These are phyloP conservation scores for Caenorhabditis sulstoni DNA, from an alignment of 2,888 invertebrate species.

Conservation along the genomic window DNA sequence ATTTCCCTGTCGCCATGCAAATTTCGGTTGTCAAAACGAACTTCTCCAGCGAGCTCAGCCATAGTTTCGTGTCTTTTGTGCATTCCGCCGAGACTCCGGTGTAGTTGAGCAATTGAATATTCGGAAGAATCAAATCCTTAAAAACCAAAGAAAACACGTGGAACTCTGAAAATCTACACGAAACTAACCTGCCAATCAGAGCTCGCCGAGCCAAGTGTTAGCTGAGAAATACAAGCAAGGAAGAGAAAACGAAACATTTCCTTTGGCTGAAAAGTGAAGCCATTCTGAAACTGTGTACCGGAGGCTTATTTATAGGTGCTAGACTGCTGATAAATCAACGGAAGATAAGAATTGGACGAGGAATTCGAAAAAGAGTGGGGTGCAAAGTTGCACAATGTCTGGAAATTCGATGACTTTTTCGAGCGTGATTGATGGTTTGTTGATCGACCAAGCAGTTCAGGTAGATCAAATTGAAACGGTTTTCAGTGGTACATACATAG, in stretches of 20 bases:
- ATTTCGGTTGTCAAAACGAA: not conserved
- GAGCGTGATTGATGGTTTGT: no score
- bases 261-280: not conserved
- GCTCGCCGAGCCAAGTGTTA: not conserved
- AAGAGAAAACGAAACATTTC: not conserved
- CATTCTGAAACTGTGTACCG: not conserved
- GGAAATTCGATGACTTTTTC: no score
- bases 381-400: not conserved
- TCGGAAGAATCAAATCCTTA: constrained; percentile 23
- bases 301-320: constrained; percentile 18
- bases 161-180: not conserved
- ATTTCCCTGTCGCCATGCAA: constrained; percentile 28
- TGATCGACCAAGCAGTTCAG: no score
- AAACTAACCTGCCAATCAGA: constrained; percentile 27
- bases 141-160: not conserved
- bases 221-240: no score
- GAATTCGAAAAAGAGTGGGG: not conserved
- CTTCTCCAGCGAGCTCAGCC: constrained; percentile 30
- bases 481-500: no score
- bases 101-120: constrained; percentile 26
- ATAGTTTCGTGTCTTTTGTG: constrained; percentile 39
- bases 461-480: no score
- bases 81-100: constrained; percentile 35
- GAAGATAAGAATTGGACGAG: constrained; percentile 21
- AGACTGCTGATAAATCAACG: constrained; percentile 40